Evolutionary conservation across 2,888 invertebrate genomes (phyloP), one percentile per base, ranked within the genome.

Genomic region (Neoscelio sp.): DNA sequence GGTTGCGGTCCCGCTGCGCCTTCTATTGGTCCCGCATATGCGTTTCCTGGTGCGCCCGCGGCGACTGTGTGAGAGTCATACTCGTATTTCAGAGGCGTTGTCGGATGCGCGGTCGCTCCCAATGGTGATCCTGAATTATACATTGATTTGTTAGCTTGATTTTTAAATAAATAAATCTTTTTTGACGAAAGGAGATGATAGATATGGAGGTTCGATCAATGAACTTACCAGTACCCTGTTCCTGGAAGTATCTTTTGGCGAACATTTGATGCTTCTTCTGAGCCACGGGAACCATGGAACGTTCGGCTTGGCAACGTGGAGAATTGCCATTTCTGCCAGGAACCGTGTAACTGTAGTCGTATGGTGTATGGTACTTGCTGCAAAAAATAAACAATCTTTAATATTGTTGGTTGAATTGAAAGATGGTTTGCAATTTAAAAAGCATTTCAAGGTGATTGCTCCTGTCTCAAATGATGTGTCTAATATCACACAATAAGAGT

Each of bases 261-360:
- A 96, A 97, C 95, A 97, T 95, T 85, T 97, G 97, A 88, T 97
- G 97, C 89, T 97, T 97, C 91, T 97, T 97, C 90, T 97, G 97
- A 0, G 95, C 95, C 7, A 93, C 93, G 26, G 94, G 94, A 82
- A 93, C 92, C 75, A 82, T 65, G 7, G 71, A 86, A 30, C 93
- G 91, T 1, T 92, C 91, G 8, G 91, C 89, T 82, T 93, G 93
- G 44, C 92, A 90, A 76, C 89, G 85, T 23, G 91, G 88, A 30
- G 90, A 87, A 30, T 86, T 87, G 17, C 87, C 87, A 60, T 88
- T 90, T 80, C 91, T 90, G 12, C 88, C 90, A 7, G 89, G 86
- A 18, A 88, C 85, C 8, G 92, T 93, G 86, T 94, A 94, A 84
- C 93, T 94, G 84, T 94, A 95, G 87, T 94, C 94, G 88, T 95